Evolutionary conservation across 2,797 vertebrate species (phyloP).

Genomic region (Etheostoma perlongum): DNA sequence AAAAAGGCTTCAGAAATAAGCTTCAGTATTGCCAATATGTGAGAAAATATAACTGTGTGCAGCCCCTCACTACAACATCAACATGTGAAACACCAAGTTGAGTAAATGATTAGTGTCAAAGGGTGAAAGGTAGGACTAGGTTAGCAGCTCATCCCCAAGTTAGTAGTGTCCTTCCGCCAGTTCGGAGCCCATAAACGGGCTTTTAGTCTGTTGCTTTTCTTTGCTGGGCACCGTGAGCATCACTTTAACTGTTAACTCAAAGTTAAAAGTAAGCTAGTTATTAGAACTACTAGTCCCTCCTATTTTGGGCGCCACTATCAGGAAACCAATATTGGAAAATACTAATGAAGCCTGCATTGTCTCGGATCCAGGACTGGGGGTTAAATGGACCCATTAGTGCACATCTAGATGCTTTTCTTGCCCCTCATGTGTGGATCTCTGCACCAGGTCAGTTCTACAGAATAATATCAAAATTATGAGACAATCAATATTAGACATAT

Average conservation of each 20-base stretch:
- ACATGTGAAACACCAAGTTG: constrained; percentile 9
- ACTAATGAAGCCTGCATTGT: background rate
- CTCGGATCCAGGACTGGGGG: background rate
- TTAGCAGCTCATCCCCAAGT: constrained; percentile 45
- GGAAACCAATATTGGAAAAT: background rate
- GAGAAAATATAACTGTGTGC: background rate
- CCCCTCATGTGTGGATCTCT: too few species aligned
- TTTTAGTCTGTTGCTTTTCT: constrained; percentile 35
- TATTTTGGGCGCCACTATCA: background rate
- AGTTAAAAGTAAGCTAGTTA: background rate
- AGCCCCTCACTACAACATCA: constrained; percentile 1
- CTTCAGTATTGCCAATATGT: background rate
- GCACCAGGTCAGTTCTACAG: too few species aligned
- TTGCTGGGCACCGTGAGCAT: background rate
- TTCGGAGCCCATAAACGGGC: background rate
- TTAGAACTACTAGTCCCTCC: background rate
- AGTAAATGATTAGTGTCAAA: constrained; percentile 23
- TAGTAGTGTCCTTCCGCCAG: constrained; percentile 45
- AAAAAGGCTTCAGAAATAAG: background rate
- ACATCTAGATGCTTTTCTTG: background rate
- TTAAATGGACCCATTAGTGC: background rate
- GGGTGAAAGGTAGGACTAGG: constrained; percentile 9
- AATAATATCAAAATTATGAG: too few species aligned
- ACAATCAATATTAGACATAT: background rate
- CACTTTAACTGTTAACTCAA: background rate